Evolutionary conservation across 2,113 vertebrate species (phyloP).

Genomic region (Podocnemis expansa): DNA sequence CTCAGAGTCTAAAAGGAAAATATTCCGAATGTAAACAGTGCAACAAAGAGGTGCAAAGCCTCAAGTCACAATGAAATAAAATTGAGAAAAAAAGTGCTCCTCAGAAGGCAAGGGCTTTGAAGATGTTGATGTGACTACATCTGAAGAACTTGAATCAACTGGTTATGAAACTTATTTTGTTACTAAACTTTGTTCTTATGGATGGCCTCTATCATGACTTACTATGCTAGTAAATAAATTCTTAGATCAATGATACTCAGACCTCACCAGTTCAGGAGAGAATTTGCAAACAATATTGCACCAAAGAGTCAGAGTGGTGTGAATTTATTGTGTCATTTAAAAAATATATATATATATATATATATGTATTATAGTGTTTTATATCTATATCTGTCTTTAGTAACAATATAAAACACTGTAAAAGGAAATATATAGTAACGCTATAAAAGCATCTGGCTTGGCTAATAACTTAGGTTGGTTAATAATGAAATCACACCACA

Average conservation of each 20-base stretch:
- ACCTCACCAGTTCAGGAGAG: not conserved
- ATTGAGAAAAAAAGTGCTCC: not conserved
- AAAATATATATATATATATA: too few relatives aligned
- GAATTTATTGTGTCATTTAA: too few relatives aligned
- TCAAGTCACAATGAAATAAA: not conserved
- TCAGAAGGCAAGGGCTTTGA: not conserved
- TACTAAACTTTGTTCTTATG: too few relatives aligned
- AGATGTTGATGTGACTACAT: not conserved
- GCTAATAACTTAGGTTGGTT: too few relatives aligned
- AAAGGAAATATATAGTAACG: too few relatives aligned
- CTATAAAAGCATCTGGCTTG: too few relatives aligned
- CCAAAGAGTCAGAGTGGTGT: too few relatives aligned
- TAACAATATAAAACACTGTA: too few relatives aligned
- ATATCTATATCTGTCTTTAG: too few relatives aligned
- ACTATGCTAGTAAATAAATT: not conserved
- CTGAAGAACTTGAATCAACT: not conserved
- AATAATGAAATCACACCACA: not conserved
- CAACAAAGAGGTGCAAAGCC: not conserved
- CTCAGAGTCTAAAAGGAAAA: not conserved
- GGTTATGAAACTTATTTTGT: not conserved
- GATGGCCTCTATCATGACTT: not conserved
- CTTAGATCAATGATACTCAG: not conserved
- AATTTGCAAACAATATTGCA: too few relatives aligned
- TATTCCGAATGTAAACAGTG: not conserved
- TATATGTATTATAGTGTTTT: too few relatives aligned